Evolutionary conservation across 1,140 invertebrate species (phyloP), one percentile per base, ranked within the genome.

Genomic region (Drosophila sturtevanti): DNA sequence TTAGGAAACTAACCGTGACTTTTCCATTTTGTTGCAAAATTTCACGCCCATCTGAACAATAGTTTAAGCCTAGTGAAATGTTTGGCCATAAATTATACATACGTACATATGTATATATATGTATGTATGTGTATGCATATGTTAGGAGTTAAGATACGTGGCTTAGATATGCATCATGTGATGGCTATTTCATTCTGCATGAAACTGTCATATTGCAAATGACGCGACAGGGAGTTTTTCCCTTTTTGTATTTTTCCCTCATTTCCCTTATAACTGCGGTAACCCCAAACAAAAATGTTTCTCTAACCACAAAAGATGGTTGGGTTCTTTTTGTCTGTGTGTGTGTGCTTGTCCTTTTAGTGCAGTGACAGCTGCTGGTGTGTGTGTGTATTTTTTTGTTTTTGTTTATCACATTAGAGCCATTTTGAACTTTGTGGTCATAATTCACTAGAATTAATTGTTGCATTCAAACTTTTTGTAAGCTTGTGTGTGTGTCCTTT

Each of bases 361-460:
- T 48, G 41, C 68, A 59, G 65, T 87, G 82, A 89, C 82, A 86
- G 82, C 82, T 82, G 82, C 79, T 76, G n/a, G n/a, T n/a, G n/a
- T 65, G 51, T 86, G 74, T 87, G 21, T 55, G n/a, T 24, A 3
- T 0, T 9, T 10, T 86, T 70, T 71, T 70, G 65, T 75, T 74
- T 75, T 71, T 69, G 6, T 72, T 70, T 61, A 75, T 84, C 82
- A 68, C 84, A 87, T 87, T 87, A 87, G 84, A 76, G 67, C 61
- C 72, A 77, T 71, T 89, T 84, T 84, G 22, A 72, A 77, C 82
- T 72, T 61, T 77, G 84, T 66, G 82, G 79, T 84, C 84, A 87
- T 87, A 87, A 87, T 87, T 87, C 82, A 87, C 84, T 68, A 56
- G 84, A 87, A 87, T 89, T 89, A 87, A 87, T 87, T 87, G 84